phyloP scores from a whole-genome alignment of 2,113 vertebrate species.

The Phoenicopterus ruber region DNA sequence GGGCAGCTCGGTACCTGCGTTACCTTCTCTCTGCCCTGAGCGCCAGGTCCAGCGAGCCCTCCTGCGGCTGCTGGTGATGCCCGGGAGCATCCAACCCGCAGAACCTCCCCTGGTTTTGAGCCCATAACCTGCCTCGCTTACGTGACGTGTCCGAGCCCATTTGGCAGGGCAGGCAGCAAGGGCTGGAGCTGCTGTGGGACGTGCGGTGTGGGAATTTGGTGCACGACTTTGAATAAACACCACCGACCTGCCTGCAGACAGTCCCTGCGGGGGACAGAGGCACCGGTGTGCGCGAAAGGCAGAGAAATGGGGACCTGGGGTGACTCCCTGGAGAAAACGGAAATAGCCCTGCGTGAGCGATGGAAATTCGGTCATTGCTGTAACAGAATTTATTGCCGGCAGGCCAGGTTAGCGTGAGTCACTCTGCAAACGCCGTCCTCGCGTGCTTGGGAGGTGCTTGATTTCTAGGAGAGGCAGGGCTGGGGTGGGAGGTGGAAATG shows the following conservation, averaged over 20 bases:
- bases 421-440: neutral
- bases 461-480: neutral
- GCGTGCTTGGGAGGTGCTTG: rapidly evolving
- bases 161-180: neutral
- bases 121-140: neutral
- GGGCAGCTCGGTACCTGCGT: neutral
- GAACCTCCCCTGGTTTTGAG: rapidly evolving
- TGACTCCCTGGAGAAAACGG: neutral
- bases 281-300: rapidly evolving
- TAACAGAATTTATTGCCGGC: neutral
- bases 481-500: neutral
- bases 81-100: neutral
- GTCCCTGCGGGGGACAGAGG: neutral
- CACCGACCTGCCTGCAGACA: neutral
- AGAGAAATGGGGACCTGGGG: neutral
- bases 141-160: neutral
- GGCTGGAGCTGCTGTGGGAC: neutral
- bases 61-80: neutral
- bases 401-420: neutral
- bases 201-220: neutral
- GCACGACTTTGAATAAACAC: rapidly evolving
- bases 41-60: neutral
- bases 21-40: neutral
- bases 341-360: neutral
- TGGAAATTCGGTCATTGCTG: neutral